These are phyloP conservation scores for Corythornis madagascariensis DNA, from an alignment of 2,113 vertebrate species.

Conservation along the genomic window DNA sequence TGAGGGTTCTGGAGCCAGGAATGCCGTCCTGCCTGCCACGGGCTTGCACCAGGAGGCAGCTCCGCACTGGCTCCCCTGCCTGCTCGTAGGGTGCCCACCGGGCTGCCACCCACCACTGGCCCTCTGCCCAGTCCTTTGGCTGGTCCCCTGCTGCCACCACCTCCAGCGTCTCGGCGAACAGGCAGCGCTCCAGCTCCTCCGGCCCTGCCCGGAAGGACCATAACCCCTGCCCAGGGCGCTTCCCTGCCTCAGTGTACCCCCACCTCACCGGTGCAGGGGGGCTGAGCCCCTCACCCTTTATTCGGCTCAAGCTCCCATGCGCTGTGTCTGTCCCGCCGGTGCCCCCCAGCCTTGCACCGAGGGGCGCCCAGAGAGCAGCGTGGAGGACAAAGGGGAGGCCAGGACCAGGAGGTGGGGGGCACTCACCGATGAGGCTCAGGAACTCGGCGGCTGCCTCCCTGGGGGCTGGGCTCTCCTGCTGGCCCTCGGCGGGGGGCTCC, in stretches of 20 bases:
- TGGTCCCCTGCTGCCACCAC: constrained; percentile 58
- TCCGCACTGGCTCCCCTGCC: constrained; percentile 8
- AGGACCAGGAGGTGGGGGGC: background rate
- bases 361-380: background rate
- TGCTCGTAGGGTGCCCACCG: constrained; percentile 60
- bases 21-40: constrained; percentile 65
- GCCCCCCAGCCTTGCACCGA: no score
- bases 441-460: background rate
- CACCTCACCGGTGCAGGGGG: background rate
- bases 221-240: background rate
- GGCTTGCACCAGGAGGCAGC: constrained; percentile 80
- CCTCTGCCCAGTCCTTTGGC: constrained; percentile 62
- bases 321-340: background rate
- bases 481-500: background rate
- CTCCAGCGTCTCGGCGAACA: constrained; percentile 81
- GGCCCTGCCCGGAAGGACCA: constrained; percentile 41
- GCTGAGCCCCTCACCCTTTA: background rate
- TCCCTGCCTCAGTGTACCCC: background rate
- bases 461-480: background rate
- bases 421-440: constrained; percentile 36
- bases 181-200: constrained; percentile 69
- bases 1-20: constrained; percentile 80
- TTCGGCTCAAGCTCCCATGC: background rate
- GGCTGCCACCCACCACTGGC: constrained; percentile 77
- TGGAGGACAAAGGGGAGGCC: no score